These are phyloP conservation scores for Neomonachus schauinslandi DNA, from an alignment of 2,113 vertebrate species.

Conservation along the genomic window DNA sequence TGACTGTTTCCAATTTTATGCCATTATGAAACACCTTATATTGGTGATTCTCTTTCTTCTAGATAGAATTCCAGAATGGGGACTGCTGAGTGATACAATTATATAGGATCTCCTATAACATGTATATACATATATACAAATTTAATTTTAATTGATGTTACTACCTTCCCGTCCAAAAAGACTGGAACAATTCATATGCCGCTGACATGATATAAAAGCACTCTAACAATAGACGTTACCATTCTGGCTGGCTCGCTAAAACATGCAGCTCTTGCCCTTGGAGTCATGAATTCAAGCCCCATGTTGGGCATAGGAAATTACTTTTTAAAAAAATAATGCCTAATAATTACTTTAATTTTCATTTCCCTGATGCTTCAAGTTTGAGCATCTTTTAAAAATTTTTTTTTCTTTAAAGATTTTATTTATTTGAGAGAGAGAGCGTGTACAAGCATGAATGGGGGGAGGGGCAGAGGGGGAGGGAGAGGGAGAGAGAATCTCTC, in stretches of 20 bases:
- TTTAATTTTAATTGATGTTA: not conserved
- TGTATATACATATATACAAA: not conserved
- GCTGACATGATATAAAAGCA: not conserved
- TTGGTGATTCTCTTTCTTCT: not conserved
- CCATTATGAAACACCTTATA: not conserved
- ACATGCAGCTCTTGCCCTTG: not conserved
- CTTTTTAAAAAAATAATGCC: not conserved
- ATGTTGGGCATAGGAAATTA: not conserved
- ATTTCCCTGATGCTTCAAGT: not conserved
- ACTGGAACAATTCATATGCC: not conserved
- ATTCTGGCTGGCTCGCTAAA: not conserved
- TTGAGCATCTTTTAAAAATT: not conserved
- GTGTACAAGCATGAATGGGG: too few relatives aligned
- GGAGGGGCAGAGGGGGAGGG: too few relatives aligned
- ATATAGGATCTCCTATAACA: not conserved
- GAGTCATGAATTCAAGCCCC: not conserved
- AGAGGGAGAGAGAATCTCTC: too few relatives aligned
- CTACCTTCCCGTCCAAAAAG: not conserved
- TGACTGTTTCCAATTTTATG: not conserved
- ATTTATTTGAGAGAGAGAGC: too few relatives aligned
- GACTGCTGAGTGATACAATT: not conserved
- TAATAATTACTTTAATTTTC: slow-evolving; percentile 27
- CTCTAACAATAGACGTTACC: not conserved
- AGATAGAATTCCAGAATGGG: not conserved
- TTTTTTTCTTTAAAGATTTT: too few relatives aligned